A percentile compares a stretch with the other conserved stretches of the same genome.
These are phyloP conservation scores for Hydrozoanthus gracilis DNA, from an alignment of 92 coral and sea anemone species.

Conservation along the genomic window DNA sequence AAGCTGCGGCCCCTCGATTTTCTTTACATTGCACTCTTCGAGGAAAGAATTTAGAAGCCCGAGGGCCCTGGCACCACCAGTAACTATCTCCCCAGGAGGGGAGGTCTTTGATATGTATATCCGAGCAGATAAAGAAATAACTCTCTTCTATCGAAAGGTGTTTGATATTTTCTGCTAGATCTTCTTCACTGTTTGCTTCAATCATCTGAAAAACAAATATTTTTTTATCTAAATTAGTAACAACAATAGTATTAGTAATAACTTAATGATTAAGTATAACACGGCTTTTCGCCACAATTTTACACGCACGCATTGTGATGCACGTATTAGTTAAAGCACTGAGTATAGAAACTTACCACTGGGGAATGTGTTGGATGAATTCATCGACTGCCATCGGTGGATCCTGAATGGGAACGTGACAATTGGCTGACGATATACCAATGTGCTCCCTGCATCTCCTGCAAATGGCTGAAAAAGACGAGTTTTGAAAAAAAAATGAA, in stretches of 20 bases:
- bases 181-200: no score
- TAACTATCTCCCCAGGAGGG: no score
- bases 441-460: constrained; percentile 19
- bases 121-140: no score
- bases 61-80: no score
- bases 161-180: no score
- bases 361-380: neutral
- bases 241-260: neutral
- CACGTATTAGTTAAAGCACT: neutral
- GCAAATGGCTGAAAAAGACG: constrained; percentile 1
- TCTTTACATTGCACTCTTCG: no score
- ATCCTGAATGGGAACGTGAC: neutral
- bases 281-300: neutral
- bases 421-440: neutral
- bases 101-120: no score
- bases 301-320: neutral
- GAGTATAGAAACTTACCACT: neutral
- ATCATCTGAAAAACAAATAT: no score
- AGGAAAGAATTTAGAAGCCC: no score
- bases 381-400: neutral
- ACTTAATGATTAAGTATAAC: neutral
- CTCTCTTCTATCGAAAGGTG: no score
- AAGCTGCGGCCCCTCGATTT: no score
- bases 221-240: neutral
- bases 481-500: neutral